Conservation (phyloP, 2,113 vertebrate species). For the Porphyrio hochstetteri region DNA sequence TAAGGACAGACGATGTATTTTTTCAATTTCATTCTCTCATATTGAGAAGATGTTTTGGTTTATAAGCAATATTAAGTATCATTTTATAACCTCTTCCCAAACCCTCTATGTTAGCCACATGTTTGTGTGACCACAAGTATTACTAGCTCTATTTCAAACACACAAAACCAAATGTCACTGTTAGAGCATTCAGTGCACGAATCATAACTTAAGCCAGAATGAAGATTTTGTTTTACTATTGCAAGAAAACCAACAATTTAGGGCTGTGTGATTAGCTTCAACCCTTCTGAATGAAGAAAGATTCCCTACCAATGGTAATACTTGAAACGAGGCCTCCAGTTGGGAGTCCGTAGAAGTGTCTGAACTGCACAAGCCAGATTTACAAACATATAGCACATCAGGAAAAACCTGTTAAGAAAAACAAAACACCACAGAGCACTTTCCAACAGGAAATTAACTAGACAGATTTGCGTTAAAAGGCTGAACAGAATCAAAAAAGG, state of each 20-base stretch:
- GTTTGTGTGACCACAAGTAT: neutral
- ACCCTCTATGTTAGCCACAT: neutral
- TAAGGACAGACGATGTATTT: neutral
- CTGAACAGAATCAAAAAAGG: neutral
- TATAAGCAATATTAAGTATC: neutral
- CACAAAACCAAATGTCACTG: neutral
- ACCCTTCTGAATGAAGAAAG: slow-evolving; percentile 47
- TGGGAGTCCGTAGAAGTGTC: slow-evolving; percentile 91
- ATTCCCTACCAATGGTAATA: slow-evolving; percentile 90
- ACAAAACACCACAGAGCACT: neutral
- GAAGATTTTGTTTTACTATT: neutral
- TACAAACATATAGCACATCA: slow-evolving; percentile 98
- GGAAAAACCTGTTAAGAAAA: slow-evolving; percentile 85
- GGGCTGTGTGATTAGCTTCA: neutral
- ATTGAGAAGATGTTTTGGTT: neutral
- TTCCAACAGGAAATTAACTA: neutral
- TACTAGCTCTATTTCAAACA: neutral
- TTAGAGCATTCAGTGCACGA: neutral
- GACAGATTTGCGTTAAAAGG: neutral
- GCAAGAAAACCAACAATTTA: neutral
- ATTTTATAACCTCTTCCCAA: neutral
- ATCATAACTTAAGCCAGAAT: neutral
- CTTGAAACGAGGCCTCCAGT: slow-evolving; percentile 96
- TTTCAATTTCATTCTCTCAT: neutral
- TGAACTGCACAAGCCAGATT: slow-evolving; percentile 95